A percentile compares a stretch with the other conserved stretches of the same genome.
phyloP scores from a whole-genome alignment of 2,113 vertebrate species.

The Psammodynastes pulverulentus region DNA sequence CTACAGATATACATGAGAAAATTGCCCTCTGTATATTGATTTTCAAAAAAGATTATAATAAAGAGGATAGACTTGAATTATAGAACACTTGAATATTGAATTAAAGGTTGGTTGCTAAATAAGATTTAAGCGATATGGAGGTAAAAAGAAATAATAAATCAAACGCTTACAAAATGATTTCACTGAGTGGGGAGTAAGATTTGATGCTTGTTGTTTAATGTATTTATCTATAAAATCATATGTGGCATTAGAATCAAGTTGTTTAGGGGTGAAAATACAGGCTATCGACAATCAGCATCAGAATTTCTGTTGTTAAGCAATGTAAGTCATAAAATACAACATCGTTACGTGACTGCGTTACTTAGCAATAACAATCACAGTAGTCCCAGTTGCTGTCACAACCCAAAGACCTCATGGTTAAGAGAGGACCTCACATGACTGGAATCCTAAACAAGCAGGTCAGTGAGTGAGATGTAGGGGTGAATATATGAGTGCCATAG shows the following conservation, averaged over 20 bases:
- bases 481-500: not conserved
- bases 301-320: not conserved
- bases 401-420: not conserved
- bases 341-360: not conserved
- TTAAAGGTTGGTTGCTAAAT: not conserved
- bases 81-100: not conserved
- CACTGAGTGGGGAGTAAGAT: not conserved
- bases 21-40: not conserved
- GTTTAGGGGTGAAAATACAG: not conserved
- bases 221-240: not conserved
- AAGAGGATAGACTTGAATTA: not conserved
- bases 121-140: not conserved
- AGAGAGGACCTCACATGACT: not conserved
- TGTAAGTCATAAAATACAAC: not conserved
- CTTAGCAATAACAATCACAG: not conserved
- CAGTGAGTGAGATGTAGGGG: not conserved
- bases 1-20: not conserved
- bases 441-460: not conserved
- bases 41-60: not conserved
- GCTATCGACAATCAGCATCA: not conserved
- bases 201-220: not conserved
- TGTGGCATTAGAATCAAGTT: not conserved
- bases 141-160: not conserved
- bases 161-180: not conserved
- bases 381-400: not conserved